phyloP scores from a whole-genome alignment of 2,113 vertebrate genomes.

The Rissa tridactyla region DNA sequence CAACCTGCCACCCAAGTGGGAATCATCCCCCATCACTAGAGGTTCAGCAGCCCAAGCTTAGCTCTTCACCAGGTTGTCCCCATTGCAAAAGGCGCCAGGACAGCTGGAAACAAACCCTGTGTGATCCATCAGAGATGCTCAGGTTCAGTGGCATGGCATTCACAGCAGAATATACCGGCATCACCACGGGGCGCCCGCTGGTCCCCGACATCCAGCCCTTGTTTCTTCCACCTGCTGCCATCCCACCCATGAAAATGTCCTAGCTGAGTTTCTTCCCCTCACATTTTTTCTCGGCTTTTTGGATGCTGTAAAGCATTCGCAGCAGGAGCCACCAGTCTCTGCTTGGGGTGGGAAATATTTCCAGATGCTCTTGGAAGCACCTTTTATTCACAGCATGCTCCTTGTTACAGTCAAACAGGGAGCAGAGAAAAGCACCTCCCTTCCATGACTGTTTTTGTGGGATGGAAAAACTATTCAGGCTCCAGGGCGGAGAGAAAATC shows the following conservation, averaged over 20 bases:
- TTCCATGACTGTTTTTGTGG: neutral
- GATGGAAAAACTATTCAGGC: slow-evolving; percentile 24
- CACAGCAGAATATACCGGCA: neutral
- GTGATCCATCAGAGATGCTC: neutral
- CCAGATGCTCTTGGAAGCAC: slow-evolving; percentile 51
- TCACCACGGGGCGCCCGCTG: neutral
- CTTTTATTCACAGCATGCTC: slow-evolving; percentile 19
- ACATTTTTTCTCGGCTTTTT: neutral
- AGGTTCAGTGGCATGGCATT: neutral
- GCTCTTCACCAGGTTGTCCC: neutral
- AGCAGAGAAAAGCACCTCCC: slow-evolving; percentile 9
- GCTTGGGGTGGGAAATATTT: neutral
- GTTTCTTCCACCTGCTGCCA: neutral
- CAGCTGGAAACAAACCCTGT: neutral
- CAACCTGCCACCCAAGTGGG: neutral
- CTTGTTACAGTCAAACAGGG: neutral
- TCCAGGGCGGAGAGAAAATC: neutral
- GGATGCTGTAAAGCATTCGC: neutral
- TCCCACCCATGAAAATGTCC: neutral
- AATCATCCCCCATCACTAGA: neutral
- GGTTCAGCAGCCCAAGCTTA: neutral
- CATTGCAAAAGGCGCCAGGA: neutral
- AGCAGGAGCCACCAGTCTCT: neutral
- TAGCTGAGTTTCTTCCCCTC: neutral
- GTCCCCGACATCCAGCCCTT: neutral